Base-by-base conservation (phyloP, 2,113 vertebrate genomes). In the Anarrhichthys ocellatus region DNA sequence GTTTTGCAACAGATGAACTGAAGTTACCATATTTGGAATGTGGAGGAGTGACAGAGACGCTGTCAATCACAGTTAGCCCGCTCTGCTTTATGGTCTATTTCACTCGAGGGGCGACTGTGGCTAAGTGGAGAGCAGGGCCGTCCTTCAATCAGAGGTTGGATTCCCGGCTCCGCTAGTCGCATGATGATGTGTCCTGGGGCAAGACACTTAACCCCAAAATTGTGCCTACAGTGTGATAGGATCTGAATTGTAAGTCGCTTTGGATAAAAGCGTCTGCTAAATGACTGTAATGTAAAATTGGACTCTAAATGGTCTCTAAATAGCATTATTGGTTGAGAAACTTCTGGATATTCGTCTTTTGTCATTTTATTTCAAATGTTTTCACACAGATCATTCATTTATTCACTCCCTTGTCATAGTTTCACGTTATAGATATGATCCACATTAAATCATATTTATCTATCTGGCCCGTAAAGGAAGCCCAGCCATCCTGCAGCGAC, bases 401-500 rank as follows among this genome's bases (percentile, higher is more conserved):
- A 46, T 67, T 34, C 11, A 68, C 32, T 32, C n/a, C 2, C 27
- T 34, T 65, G 36, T 63, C 27, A 18, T 9, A 27, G 50, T n/a
- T 50, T 65, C 22, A 44, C n/a, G 1, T n/a, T 38, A 3, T 36
- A 38, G 58, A 78, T 62, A 17, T 40, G 24, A 69, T n/a, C 11
- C 17, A 32, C 18, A 22, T 18, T n/a, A 61, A 29, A 69, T 32
- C 17, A 32, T 29, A 79, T 50, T 32, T 54, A 66, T 59, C 44
- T 48, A 40, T 78, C 9, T 1, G 69, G 44, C 62, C 29, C 0
- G 6, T 20, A 11, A 22, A 64, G 54, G 58, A 50, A 61, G 64
- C 56, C 42, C 54, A 83, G 84, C 82, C 77, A 81, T 72, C 9
- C 81, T 85, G 85, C 85, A 83, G 82, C 14, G 20, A 61, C 61